Evolutionary conservation across 2,113 vertebrate genomes (phyloP), one percentile per base, ranked within the genome.

Genomic region (Hydrochoerus hydrochaeris): DNA sequence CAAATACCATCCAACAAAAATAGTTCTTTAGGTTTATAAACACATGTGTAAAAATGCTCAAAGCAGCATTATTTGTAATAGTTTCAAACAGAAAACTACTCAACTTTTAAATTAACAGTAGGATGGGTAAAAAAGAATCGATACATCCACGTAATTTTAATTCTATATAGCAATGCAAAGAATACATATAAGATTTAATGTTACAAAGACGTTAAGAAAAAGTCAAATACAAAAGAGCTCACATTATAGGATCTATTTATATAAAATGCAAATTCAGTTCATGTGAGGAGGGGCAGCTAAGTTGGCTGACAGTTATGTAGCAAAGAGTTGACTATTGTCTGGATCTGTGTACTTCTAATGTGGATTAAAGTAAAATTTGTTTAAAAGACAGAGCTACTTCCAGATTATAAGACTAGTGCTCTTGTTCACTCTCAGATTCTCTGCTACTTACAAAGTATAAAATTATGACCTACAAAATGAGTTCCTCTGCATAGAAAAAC

Each of bases 381-480:
- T 75, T 87, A 41, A 44, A 87, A 94, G 95, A 46, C 57, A 54
- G 38, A 95, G 52, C 20, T 95, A 28, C 46, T 93, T 91, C 46
- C 26, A 87, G 7, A 84, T 73, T 88, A 24, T 11, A 91, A 91
- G 32, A 77, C 46, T 73, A 88, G 28, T 91, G 77, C 10, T 17
- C 24, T 22, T 80, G 26, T 16, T 86, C n/a, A 84, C 20, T 62
- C 41, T 87, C 41, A 94, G 41, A 81, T 9, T 38, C 28, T 81
- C 65, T 69, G 63, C 41, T 52, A 46, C n/a, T 69, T 95, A 91
- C 4, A 69, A 94, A 86, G 41, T 44, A 89, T 82, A 85, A 97
- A 94, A 85, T 88, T 89, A 93, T 12, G 46, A 44, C 49, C 17
- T 32, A 30, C 11, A 54, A 96, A 94, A 83, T 57, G 35, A 90